Base-by-base conservation (phyloP, 2,113 vertebrate species). In the Xenopus laevis region DNA sequence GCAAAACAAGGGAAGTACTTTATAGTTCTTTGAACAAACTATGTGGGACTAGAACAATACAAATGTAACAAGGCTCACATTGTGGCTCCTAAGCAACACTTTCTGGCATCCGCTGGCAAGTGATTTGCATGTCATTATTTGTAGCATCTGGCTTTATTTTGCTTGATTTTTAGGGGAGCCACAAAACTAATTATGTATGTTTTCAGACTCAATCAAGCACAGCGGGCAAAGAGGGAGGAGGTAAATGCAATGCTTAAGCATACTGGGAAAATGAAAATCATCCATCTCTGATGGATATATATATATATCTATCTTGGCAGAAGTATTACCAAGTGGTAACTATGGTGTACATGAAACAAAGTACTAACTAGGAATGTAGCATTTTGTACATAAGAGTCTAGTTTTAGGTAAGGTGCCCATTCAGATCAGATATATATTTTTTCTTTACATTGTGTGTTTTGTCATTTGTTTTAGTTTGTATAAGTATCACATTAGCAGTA, bases 111-210 rank as follows among this genome's bases (percentile, higher is more conserved):
- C 44, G 7, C 40, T 59, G 68, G 55, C 52, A 45, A 60, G 57
- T 60, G 68, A 71, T 71, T 71, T 71, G 58, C 58, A 71, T 62
- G 59, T 71, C 70, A 62, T 50, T 71, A 50, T 40, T 62, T 62
- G 30, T n/a, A 52, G 58, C 70, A 71, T 71, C 58, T 71, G 58
- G 70, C 70, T 71, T 71, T 71, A 44, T 57, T 71, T 71, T 71
- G 15, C 23, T 21, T 30, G 57, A 10, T 50, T 71, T 71, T 71
- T 71, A 46, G 69, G 69, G 70, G 70, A 40, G 45, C 70, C 70
- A 62, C 33, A 71, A 71, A 62, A 62, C 58, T 27, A 69, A 57
- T 69, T 69, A 59, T 69, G 68, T 50, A 17, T 30, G 44, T 23
- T 62, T 71, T 62, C 33, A 71, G 57, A 62, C 70, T 62, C 16